Conservation (phyloP, 2,888 invertebrate genomes). For the Ellobium chinense region DNA sequence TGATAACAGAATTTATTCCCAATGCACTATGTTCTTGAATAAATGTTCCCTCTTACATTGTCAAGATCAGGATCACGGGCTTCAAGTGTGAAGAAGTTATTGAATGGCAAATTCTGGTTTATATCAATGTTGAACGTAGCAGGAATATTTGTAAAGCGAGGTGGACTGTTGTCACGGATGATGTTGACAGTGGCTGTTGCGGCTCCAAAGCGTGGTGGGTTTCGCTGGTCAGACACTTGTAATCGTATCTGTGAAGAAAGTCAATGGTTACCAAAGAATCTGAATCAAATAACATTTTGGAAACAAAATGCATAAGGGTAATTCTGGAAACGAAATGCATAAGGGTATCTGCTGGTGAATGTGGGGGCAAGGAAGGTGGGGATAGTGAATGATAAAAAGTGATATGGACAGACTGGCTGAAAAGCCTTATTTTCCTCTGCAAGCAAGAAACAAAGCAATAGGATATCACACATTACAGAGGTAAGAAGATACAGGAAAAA, state of each 20-base stretch:
- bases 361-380: too few species aligned
- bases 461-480: too few species aligned
- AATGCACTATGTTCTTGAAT: too few species aligned
- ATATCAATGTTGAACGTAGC: background rate
- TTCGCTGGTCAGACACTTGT: conserved; percentile 62
- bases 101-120: conserved; percentile 55
- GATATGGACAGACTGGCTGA: too few species aligned
- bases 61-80: conserved; percentile 66
- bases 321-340: conserved; percentile 19
- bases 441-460: too few species aligned
- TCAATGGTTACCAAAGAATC: background rate
- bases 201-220: conserved; percentile 51
- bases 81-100: conserved; percentile 55
- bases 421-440: too few species aligned
- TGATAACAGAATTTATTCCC: too few species aligned
- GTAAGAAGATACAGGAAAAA: too few species aligned
- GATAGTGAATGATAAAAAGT: too few species aligned
- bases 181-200: conserved; percentile 60
- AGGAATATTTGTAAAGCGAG: conserved; percentile 42
- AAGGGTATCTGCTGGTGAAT: background rate
- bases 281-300: too few species aligned
- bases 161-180: conserved; percentile 39
- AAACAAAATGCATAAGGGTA: too few species aligned
- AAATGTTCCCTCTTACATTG: conserved; percentile 43
- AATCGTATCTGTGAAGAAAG: conserved; percentile 65